Evolutionary conservation across 2,888 invertebrate genomes (phyloP).

Genomic region (Erebia aethiops): DNA sequence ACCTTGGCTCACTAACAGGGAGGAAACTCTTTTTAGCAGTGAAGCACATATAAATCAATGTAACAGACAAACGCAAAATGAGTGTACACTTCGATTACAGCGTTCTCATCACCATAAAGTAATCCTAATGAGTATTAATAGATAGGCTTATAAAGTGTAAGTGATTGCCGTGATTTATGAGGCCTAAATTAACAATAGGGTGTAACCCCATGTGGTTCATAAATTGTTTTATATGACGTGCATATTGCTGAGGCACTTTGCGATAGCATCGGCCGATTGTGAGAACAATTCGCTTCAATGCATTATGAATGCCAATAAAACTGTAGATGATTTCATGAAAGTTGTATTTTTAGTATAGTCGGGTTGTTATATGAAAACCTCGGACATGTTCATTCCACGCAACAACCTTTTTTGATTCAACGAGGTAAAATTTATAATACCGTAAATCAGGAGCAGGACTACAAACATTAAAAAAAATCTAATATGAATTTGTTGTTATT

Average conservation of each 20-base stretch:
- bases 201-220: conserved; percentile 59
- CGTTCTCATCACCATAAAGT: conserved; percentile 37
- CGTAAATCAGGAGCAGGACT: too few relatives aligned
- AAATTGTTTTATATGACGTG: conserved; percentile 61
- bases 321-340: conserved; percentile 8
- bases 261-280: conserved; percentile 35
- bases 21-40: neutral
- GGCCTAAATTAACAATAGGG: conserved; percentile 60
- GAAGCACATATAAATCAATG: neutral
- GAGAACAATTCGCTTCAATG: conserved; percentile 22
- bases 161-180: conserved; percentile 45
- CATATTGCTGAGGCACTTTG: conserved; percentile 29
- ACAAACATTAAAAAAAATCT: too few relatives aligned
- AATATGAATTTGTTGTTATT: too few relatives aligned
- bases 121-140: conserved; percentile 48
- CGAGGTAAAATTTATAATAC: too few relatives aligned
- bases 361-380: neutral
- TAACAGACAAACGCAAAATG: neutral
- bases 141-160: conserved; percentile 50
- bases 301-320: conserved; percentile 15
- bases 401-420: too few relatives aligned
- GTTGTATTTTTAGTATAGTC: neutral
- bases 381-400: too few relatives aligned
- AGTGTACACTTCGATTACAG: neutral
- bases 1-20: too few relatives aligned